phyloP scores from a whole-genome alignment of 1,140 invertebrate genomes.

The Heliothis virescens region DNA sequence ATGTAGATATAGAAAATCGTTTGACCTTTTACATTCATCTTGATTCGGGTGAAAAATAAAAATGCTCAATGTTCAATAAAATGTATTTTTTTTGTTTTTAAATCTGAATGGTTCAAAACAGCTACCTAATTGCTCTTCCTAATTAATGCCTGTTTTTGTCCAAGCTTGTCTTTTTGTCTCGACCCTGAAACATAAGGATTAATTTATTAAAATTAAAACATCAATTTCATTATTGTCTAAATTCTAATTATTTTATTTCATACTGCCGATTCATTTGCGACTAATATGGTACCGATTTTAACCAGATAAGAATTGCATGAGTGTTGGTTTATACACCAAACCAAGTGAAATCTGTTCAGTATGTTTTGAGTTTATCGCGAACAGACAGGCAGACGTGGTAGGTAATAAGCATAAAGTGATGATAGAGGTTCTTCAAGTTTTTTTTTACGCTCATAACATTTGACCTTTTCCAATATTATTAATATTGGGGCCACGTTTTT shows the following conservation, averaged over 20 bases:
- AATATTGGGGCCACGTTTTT: not conserved
- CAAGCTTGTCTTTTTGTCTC: not conserved
- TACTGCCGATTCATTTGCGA: too few relatives aligned
- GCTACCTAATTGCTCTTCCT: conserved; percentile 13
- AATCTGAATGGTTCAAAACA: not conserved
- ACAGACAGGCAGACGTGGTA: too few relatives aligned
- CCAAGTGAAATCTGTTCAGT: too few relatives aligned
- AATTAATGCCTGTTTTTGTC: not conserved
- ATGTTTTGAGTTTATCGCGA: too few relatives aligned
- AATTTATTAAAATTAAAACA: conserved; percentile 16
- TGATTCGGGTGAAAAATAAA: conserved; percentile 24
- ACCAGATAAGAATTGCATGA: too few relatives aligned
- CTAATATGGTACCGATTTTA: too few relatives aligned
- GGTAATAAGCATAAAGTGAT: too few relatives aligned
- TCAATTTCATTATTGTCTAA: too few relatives aligned
- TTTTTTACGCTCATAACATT: not conserved
- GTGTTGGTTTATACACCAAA: too few relatives aligned
- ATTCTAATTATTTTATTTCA: too few relatives aligned
- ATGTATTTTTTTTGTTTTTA: conserved; percentile 2
- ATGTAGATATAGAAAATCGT: not conserved
- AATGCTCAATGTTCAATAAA: not conserved
- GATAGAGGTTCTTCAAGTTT: not conserved
- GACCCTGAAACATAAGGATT: conserved; percentile 16
- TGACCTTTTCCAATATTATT: conserved; percentile 1
- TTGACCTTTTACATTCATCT: conserved; percentile 11